Evolutionary conservation across 2,113 vertebrate species (phyloP).

Genomic region (Scalopus aquaticus): DNA sequence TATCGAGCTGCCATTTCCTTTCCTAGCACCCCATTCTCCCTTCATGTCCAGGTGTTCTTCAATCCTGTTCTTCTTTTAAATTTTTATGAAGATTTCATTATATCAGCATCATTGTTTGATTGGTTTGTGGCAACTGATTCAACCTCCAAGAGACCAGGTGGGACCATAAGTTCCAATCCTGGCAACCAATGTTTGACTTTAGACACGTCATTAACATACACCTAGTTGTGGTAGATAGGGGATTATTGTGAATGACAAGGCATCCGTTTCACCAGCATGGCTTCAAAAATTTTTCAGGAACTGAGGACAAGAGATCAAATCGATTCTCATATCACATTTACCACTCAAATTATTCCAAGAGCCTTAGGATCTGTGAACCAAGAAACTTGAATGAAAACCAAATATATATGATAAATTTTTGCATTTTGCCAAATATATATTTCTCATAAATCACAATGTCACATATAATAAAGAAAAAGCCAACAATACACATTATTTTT

Average conservation of each 20-base stretch:
- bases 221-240: neutral
- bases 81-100: neutral
- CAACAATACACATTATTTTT: neutral
- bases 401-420: neutral
- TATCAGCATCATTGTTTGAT: neutral
- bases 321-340: neutral
- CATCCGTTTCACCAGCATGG: too few relatives aligned
- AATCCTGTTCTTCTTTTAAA: neutral
- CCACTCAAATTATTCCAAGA: neutral
- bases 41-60: neutral
- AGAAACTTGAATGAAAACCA: neutral
- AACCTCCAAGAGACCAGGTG: neutral
- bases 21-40: neutral
- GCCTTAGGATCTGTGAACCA: neutral
- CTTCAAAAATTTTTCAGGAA: too few relatives aligned
- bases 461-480: neutral
- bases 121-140: neutral
- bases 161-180: neutral
- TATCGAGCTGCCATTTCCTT: neutral
- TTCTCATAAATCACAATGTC: neutral
- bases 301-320: neutral
- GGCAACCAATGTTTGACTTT: too few relatives aligned
- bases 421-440: neutral
- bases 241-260: neutral
- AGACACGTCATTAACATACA: neutral